These are phyloP conservation scores for Gonatopus flavifemur DNA, from an alignment of 1,140 invertebrate genomes.

Conservation along the genomic window DNA sequence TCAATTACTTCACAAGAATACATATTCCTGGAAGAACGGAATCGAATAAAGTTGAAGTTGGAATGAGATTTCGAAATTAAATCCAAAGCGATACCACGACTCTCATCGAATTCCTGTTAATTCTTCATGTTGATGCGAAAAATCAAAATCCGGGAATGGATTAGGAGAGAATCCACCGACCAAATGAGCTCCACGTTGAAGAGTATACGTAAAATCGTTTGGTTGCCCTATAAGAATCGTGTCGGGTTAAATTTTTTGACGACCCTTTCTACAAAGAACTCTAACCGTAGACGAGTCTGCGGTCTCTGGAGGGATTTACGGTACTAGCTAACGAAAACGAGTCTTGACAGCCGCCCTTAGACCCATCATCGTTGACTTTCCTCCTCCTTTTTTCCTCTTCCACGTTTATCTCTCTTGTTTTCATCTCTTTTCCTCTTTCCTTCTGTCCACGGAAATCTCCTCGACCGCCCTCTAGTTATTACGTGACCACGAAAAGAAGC, in stretches of 20 bases:
- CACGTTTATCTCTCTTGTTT: conserved; percentile 7
- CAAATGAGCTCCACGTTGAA: background rate
- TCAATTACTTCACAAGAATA: too few species aligned
- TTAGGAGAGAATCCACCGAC: too few species aligned
- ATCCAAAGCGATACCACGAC: too few species aligned
- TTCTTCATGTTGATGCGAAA: too few species aligned
- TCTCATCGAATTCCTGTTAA: too few species aligned
- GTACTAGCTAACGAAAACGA: conserved; percentile 50
- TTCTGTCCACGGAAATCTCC: conserved; percentile 21
- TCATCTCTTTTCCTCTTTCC: background rate
- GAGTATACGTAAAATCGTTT: conserved; percentile 15
- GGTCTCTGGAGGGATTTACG: conserved; percentile 45
- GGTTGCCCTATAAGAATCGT: conserved; percentile 15
- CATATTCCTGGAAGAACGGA: too few species aligned
- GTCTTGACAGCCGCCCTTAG: conserved; percentile 53
- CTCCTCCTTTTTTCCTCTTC: conserved; percentile 22
- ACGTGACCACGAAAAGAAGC: conserved; percentile 32
- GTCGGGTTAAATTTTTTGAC: conserved; percentile 42
- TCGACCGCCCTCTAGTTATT: conserved; percentile 25
- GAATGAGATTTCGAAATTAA: too few species aligned
- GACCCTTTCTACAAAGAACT: conserved; percentile 46
- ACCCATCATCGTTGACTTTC: conserved; percentile 53
- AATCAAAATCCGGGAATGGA: too few species aligned
- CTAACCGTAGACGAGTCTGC: conserved; percentile 52
- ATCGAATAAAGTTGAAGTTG: too few species aligned